These are phyloP conservation scores for Pristionchus pacificus DNA, from an alignment of 1,140 invertebrate species.

Conservation along the genomic window DNA sequence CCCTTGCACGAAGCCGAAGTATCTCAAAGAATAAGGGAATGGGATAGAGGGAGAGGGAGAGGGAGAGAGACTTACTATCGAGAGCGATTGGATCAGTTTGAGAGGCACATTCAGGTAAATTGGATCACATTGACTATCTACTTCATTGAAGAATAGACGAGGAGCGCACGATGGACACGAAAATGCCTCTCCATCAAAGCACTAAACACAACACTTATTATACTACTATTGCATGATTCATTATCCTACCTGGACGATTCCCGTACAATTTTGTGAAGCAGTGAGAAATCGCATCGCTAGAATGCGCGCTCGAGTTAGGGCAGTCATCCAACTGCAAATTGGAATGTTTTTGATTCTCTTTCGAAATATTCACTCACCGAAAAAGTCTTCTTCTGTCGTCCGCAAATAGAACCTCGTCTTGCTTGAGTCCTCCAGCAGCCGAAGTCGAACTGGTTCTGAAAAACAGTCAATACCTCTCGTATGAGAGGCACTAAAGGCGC, in stretches of 20 bases:
- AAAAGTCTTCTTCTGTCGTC: too few relatives aligned
- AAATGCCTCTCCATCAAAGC: slow-evolving; percentile 24
- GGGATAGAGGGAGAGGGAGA: neutral
- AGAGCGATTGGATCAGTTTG: neutral
- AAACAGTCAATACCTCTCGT: too few relatives aligned
- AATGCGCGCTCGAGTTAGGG: too few relatives aligned
- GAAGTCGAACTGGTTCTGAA: too few relatives aligned
- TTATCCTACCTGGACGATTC: neutral
- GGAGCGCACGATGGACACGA: slow-evolving; percentile 16
- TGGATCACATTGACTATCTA: slow-evolving; percentile 15
- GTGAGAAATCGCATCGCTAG: too few relatives aligned
- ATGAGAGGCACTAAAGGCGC: too few relatives aligned
- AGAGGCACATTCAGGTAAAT: slow-evolving; percentile 19
- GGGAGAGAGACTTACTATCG: neutral
- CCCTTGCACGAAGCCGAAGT: neutral
- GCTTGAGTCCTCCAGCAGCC: too few relatives aligned
- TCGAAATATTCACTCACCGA: too few relatives aligned
- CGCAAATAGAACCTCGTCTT: too few relatives aligned
- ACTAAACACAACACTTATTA: slow-evolving; percentile 6
- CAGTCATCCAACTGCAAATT: too few relatives aligned
- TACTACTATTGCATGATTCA: neutral
- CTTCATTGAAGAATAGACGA: slow-evolving; percentile 24
- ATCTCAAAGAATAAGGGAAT: neutral
- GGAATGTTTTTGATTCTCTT: too few relatives aligned
- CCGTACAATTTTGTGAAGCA: slow-evolving; percentile 8